Evolutionary conservation across 2,797 vertebrate genomes (phyloP).

Genomic region (Pogoniulus pusillus): DNA sequence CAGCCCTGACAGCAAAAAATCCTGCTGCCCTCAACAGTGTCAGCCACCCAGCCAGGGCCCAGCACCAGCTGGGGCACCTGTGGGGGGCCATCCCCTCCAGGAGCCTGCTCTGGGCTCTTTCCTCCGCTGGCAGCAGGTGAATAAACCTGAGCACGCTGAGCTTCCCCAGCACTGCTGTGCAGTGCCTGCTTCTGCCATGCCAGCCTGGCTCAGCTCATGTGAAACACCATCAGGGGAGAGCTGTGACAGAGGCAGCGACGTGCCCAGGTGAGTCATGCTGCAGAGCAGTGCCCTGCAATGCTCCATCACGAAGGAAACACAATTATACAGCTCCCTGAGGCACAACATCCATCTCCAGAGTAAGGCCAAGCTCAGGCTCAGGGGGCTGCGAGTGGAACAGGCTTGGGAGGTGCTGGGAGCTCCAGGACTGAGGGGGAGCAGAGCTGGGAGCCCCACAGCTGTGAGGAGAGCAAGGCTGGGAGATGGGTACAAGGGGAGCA

Average conservation of each 20-base stretch:
- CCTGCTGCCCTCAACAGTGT: background rate
- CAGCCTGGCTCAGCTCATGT: accelerated
- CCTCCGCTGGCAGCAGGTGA: background rate
- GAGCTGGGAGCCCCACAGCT: background rate
- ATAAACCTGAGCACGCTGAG: accelerated
- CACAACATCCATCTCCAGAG: accelerated
- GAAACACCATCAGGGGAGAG: accelerated
- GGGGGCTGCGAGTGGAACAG: background rate
- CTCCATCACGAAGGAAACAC: accelerated
- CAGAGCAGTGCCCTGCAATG: accelerated
- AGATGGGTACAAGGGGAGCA: too few relatives aligned
- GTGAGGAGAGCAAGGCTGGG: accelerated
- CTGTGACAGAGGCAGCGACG: accelerated
- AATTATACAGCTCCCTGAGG: accelerated
- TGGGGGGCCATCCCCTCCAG: accelerated
- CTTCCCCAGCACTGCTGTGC: accelerated
- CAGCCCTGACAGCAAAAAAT: background rate
- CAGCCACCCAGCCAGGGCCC: background rate
- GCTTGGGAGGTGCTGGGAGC: background rate
- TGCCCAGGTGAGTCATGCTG: background rate
- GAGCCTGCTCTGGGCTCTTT: accelerated
- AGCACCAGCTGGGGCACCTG: accelerated
- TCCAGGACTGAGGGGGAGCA: background rate
- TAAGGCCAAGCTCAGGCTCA: accelerated
- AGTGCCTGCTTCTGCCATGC: accelerated